A percentile compares a stretch with the other conserved stretches of the same genome.
phyloP scores from a whole-genome alignment of 2,113 vertebrate species.

The Elephantulus edwardii region DNA sequence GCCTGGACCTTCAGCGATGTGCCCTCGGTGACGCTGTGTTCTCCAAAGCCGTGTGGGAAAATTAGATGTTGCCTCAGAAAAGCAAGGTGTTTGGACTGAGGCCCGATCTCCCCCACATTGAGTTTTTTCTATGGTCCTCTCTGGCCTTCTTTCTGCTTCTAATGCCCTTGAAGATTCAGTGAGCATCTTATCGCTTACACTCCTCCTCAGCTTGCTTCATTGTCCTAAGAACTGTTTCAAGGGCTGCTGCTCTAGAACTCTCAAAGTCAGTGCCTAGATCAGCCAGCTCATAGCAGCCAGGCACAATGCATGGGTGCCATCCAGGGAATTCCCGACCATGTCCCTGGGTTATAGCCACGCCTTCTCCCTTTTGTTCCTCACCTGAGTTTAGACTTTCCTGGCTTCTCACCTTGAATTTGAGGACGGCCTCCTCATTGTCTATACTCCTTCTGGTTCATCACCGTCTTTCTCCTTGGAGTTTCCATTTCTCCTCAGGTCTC shows the following conservation, averaged over 20 bases:
- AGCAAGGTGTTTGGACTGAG: neutral
- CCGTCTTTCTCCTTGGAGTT: accelerated
- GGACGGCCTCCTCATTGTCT: accelerated
- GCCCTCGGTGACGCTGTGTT: neutral
- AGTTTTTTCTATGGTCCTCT: neutral
- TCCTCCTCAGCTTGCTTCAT: neutral
- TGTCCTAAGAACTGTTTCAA: neutral
- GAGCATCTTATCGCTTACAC: neutral
- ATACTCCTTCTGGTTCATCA: neutral
- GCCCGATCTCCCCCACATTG: too few relatives aligned
- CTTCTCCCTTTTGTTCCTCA: neutral
- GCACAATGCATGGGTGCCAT: neutral
- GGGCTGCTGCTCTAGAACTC: neutral
- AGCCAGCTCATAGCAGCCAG: neutral
- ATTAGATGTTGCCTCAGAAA: neutral
- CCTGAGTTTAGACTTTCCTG: neutral
- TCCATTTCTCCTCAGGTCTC: neutral
- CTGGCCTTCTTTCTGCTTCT: neutral
- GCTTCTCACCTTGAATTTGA: neutral
- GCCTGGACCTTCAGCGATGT: neutral
- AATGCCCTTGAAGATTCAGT: neutral
- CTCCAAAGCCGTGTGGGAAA: neutral
- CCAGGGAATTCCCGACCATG: neutral
- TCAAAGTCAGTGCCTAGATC: neutral
- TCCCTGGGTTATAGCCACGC: neutral